These are phyloP conservation scores for Cataglyphis livida DNA, from an alignment of 2,888 invertebrate genomes.

Conservation along the genomic window DNA sequence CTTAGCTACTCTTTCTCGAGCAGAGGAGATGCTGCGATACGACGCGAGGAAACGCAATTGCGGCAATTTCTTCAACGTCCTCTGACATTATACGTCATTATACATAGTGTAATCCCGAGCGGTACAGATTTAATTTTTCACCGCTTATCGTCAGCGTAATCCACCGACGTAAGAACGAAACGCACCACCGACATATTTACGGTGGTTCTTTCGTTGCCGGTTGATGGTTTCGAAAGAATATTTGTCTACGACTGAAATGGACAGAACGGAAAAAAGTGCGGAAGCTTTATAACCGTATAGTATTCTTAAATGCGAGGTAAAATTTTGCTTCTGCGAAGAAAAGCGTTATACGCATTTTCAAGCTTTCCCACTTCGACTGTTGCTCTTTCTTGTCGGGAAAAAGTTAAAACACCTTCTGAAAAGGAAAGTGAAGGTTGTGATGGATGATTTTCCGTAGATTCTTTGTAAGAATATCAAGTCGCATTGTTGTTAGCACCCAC, in stretches of 20 bases:
- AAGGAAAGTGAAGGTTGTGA: conserved; percentile 67
- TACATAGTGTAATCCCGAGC: conserved; percentile 43
- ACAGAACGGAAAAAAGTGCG: conserved; percentile 56
- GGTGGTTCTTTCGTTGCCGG: conserved; percentile 9
- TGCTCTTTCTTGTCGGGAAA: conserved; percentile 57
- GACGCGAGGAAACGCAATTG: conserved; percentile 34
- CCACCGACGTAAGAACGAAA: conserved; percentile 35
- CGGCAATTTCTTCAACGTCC: conserved; percentile 44
- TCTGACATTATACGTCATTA: conserved; percentile 55
- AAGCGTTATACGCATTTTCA: conserved; percentile 53
- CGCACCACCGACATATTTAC: conserved; percentile 32
- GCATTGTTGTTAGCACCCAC: background rate
- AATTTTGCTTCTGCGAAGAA: conserved; percentile 65
- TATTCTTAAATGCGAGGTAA: conserved; percentile 52
- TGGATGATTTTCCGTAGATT: conserved; percentile 65
- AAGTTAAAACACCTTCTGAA: conserved; percentile 50
- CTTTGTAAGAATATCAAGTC: background rate
- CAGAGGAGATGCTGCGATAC: background rate
- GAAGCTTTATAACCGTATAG: conserved; percentile 73
- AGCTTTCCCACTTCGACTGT: conserved; percentile 52
- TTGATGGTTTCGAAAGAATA: conserved; percentile 53
- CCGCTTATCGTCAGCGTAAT: conserved; percentile 32
- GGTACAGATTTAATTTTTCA: conserved; percentile 60
- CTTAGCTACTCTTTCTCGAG: background rate
- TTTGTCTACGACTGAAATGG: conserved; percentile 54